Evolutionary conservation across 2,797 vertebrate genomes (phyloP).

Genomic region (Protonibea diacanthus): DNA sequence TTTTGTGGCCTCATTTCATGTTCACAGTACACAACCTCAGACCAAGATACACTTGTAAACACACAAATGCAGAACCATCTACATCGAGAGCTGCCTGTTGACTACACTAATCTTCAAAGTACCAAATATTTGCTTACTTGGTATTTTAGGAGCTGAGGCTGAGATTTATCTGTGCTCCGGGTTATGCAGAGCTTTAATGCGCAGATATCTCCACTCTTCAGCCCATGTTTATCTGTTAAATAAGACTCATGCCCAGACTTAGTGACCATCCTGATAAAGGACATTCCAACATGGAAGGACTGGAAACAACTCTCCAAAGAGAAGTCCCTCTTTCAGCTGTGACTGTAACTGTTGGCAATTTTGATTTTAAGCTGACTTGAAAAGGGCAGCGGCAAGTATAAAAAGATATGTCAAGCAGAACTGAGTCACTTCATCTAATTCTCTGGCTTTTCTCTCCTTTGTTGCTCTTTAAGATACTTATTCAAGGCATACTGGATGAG

Average conservation of each 20-base stretch:
- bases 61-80: not conserved
- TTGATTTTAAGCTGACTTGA: constrained; percentile 77
- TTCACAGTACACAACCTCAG: not conserved
- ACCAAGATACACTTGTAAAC: not conserved
- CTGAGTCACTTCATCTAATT: constrained; percentile 70
- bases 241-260: not conserved
- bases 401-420: constrained; percentile 64
- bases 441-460: constrained; percentile 48
- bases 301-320: constrained; percentile 35
- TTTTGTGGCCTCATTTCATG: not conserved
- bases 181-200: not conserved
- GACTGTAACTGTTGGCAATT: constrained; percentile 45
- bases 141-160: constrained; percentile 23
- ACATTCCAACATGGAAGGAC: constrained; percentile 18
- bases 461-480: constrained; percentile 56
- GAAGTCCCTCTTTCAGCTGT: constrained; percentile 57
- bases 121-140: constrained; percentile 26
- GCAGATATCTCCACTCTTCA: constrained; percentile 36
- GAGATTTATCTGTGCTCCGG: constrained; percentile 6
- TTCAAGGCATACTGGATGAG: constrained; percentile 53
- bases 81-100: not conserved
- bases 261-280: constrained; percentile 32
- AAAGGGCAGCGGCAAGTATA: constrained; percentile 73
- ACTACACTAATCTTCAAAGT: constrained; percentile 20
- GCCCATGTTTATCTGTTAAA: constrained; percentile 12